These are phyloP conservation scores for Protodeltote pygarga DNA, from an alignment of 2,888 invertebrate species.

Conservation along the genomic window DNA sequence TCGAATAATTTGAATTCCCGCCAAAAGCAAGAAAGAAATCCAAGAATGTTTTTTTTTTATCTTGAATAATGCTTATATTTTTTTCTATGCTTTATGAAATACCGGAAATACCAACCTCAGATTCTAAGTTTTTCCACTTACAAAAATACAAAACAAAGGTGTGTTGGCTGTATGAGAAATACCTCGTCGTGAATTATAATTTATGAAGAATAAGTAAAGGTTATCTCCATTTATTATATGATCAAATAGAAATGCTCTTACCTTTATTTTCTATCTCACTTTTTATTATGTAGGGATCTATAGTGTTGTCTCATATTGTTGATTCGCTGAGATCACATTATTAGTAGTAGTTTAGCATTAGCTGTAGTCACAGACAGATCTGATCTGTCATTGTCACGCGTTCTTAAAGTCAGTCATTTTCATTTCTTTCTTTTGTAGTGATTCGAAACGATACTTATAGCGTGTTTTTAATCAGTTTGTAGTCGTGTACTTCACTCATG, in stretches of 20 bases:
- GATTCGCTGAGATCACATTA: background rate
- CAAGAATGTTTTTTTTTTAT: too few species aligned
- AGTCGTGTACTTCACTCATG: conserved; percentile 53
- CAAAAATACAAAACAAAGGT: too few species aligned
- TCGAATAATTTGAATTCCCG: conserved; percentile 4
- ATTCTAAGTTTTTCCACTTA: too few species aligned
- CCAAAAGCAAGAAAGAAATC: conserved; percentile 6
- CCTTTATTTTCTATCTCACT: conserved; percentile 6
- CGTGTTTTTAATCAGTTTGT: conserved; percentile 33
- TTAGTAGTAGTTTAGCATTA: too few species aligned
- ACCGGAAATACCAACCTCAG: too few species aligned
- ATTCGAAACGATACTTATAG: conserved; percentile 23
- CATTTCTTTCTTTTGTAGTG: conserved; percentile 30
- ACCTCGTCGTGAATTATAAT: too few species aligned
- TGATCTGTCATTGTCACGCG: conserved; percentile 62
- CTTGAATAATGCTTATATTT: too few species aligned
- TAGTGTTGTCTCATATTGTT: conserved; percentile 9
- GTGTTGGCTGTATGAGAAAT: too few species aligned
- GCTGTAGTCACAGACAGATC: background rate
- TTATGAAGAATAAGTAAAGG: background rate
- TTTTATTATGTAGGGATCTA: background rate
- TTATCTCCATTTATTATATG: background rate
- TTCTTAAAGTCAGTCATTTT: conserved; percentile 44
- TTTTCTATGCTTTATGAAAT: too few species aligned
- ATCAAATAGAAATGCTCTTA: background rate